These are phyloP conservation scores for Micoletzkya japonica DNA, from an alignment of 2,888 invertebrate species.

Conservation along the genomic window DNA sequence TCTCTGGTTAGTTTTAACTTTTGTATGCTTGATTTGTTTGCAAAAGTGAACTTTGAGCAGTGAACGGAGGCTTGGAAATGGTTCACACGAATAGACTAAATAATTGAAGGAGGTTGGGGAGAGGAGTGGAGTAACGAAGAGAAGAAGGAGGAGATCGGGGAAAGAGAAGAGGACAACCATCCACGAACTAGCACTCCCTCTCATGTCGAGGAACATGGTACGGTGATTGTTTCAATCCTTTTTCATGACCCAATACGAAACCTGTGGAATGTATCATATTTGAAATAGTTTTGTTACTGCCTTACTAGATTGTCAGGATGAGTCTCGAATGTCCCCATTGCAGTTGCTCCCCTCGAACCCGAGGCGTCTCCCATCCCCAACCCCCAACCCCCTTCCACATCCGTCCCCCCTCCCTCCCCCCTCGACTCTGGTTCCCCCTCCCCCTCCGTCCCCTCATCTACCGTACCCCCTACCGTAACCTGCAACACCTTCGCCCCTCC, in stretches of 20 bases:
- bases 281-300: not conserved
- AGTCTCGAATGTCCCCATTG: too few relatives aligned
- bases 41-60: not conserved
- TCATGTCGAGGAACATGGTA: conserved; percentile 7
- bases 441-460: too few relatives aligned
- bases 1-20: not conserved
- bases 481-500: conserved; percentile 3
- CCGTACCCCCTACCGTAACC: not conserved
- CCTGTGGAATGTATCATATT: too few relatives aligned
- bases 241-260: not conserved
- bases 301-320: too few relatives aligned
- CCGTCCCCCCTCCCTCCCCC: not conserved
- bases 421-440: too few relatives aligned
- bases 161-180: not conserved
- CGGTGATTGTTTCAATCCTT: not conserved
- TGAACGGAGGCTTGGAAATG: not conserved
- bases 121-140: not conserved
- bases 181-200: conserved; percentile 27
- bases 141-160: not conserved
- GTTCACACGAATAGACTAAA: conserved; percentile 13
- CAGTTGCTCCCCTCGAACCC: not conserved
- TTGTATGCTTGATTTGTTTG: not conserved
- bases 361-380: conserved; percentile 1
- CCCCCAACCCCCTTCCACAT: too few relatives aligned
- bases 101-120: conserved; percentile 2